Conservation (phyloP, 2,113 vertebrate genomes). For the Manacus vitellinus region DNA sequence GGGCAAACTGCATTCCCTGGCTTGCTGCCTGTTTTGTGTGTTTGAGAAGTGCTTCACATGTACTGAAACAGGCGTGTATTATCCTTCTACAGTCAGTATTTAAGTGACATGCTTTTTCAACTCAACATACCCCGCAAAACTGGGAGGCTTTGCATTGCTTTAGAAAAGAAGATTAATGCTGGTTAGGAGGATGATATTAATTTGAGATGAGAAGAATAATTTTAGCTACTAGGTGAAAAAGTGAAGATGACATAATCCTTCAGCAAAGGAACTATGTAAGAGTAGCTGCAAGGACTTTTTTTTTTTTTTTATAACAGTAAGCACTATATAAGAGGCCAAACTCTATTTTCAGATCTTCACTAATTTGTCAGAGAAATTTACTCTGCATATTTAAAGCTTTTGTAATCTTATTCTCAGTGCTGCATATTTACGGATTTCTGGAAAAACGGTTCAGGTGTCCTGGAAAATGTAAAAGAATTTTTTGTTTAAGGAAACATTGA, state of each 20-base stretch:
- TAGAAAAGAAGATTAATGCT: slow-evolving; percentile 36
- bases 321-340: neutral
- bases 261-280: neutral
- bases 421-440: neutral
- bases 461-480: neutral
- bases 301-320: neutral
- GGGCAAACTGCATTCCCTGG: neutral
- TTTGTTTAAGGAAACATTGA: neutral
- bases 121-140: neutral
- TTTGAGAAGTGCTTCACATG: neutral
- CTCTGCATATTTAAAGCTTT: neutral
- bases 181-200: slow-evolving; percentile 16
- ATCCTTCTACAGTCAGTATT: neutral
- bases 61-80: neutral
- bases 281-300: neutral
- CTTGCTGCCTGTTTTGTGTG: neutral
- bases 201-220: slow-evolving; percentile 47
- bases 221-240: slow-evolving; percentile 50
- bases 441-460: neutral
- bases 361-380: neutral
- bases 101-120: neutral
- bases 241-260: neutral
- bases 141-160: slow-evolving; percentile 12
- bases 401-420: neutral
- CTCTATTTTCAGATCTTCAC: neutral